Conservation (phyloP, 2,113 vertebrate species). For the Gnathonemus echidnorhynchus region DNA sequence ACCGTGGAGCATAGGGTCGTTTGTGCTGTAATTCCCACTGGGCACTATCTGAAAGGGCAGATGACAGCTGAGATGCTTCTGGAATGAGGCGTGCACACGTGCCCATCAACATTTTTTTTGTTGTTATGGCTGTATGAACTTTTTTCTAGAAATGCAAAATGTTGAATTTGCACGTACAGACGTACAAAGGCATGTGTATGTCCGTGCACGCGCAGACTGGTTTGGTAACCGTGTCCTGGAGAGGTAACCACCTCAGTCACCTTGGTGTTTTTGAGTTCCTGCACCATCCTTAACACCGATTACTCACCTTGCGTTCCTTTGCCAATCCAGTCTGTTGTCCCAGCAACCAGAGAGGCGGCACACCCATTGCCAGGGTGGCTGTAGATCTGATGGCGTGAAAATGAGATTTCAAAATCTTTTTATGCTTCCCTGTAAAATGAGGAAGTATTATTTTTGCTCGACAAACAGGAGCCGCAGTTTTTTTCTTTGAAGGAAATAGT, state of each 20-base stretch:
- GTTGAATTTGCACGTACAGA: background rate
- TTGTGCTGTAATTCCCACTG: background rate
- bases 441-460: background rate
- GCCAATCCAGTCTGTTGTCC: slow-evolving; percentile 29
- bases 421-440: background rate
- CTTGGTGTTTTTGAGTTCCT: slow-evolving; percentile 28
- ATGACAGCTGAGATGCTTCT: background rate
- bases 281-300: slow-evolving; percentile 33
- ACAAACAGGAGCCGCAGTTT: background rate
- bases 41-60: background rate
- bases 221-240: background rate
- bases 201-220: background rate
- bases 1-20: background rate
- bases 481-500: background rate
- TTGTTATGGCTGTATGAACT: background rate
- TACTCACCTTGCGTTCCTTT: slow-evolving; percentile 37
- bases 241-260: background rate
- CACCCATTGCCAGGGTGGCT: slow-evolving; percentile 38
- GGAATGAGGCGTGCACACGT: background rate
- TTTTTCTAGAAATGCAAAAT: background rate
- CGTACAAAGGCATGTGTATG: background rate
- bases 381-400: background rate
- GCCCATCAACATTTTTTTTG: background rate
- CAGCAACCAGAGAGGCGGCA: slow-evolving; percentile 37
- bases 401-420: slow-evolving; percentile 20